Evolutionary conservation across 2,797 vertebrate genomes (phyloP), one percentile per base, ranked within the genome.

Genomic region (Microchirus variegatus): DNA sequence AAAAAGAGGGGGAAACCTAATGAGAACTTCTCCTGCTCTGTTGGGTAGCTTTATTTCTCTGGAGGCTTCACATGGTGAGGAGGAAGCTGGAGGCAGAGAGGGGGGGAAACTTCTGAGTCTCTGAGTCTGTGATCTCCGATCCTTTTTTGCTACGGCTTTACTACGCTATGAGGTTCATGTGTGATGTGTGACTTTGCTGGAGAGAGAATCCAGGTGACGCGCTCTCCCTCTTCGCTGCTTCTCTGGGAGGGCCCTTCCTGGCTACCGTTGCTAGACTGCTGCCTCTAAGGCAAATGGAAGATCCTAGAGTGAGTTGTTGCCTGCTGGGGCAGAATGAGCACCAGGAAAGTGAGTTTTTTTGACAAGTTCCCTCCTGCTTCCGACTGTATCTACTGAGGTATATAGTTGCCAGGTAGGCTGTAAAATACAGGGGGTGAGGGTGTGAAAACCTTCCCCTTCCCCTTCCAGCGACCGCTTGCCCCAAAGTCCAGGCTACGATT

Each of bases 301-400:
- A 69, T 67, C 69, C 41, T 42, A 63, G 62, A 63, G 59, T 69
- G 51, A 53, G 37, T 50, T 15, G 40, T 59, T 49, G 37, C 55
- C 61, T 61, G 46, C 42, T 44, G 53, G 53, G 44, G 40, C 1
- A 31, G 63, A 53, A 12, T 54, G 60, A 79, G 75, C 75, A 62
- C 71, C 55, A 9, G 60, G 18, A 3, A 4, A 55, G 53, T 48
- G 46, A 63, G 48, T 9, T 26, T n/a, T n/a, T n/a, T 12, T 45
- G 18, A 43, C n/a, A 46, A 31, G 59, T 61, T 72, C 60, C 61
- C 47, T 63, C 73, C 14, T 50, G 59, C 54, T 67, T 54, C 48
- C 55, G 63, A 55, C 11, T 42, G 55, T 59, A 51, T 74, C 48
- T 67, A 58, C 40, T 84, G 86, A 90, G 86, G 86, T 86, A 87